Base-by-base conservation (phyloP, 2,113 vertebrate genomes). In the human (Homo sapiens) region DNA sequence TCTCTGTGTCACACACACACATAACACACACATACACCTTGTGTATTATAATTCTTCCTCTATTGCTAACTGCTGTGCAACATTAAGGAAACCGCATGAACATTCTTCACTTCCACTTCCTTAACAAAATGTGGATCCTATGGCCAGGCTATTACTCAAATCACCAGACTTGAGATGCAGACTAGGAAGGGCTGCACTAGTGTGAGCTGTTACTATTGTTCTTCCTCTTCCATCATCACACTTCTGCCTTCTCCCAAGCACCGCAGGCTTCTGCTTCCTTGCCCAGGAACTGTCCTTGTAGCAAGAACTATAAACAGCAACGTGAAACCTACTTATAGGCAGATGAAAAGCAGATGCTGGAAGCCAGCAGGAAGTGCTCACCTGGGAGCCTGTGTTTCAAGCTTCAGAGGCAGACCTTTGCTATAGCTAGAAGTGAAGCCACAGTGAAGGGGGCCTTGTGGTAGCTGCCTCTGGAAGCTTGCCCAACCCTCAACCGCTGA, bases 331-430 rank as follows among this genome's bases (percentile, higher is more conserved):
- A 9, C 85, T 72, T 66, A 55, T 2, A 95, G 81, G 88, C 81
- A 82, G 66, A 93, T 91, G 94, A 97, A 94, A 93, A 75, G 73
- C 92, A 52, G 75, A 90, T 84, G 70, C 94, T 82, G 12, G 73
- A 85, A 90, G 40, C 64, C 66, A 59, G 78, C 48, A 52, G 73
- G 81, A 20, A 61, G 45, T 0, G 4, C 50, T 57, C 72, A 2
- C 66, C 64, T 45, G 75, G 88, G 96, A 73, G 90, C 18, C 43
- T 1, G 27, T 0, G 16, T 38, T 38, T 68, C 20, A 2, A 32
- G 72, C 73, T 79, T 93, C 97, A 87, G 87, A 94, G n/a, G 52
- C 23, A 27, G 38, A 59, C 2, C 61, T 78, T 72, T 20, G 27
- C 61, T 80, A 8, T 38, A 9, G 64, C 20, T 55, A 57, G 75